Conservation (phyloP, 2,113 vertebrate genomes). For the Ceyx melanurus region DNA sequence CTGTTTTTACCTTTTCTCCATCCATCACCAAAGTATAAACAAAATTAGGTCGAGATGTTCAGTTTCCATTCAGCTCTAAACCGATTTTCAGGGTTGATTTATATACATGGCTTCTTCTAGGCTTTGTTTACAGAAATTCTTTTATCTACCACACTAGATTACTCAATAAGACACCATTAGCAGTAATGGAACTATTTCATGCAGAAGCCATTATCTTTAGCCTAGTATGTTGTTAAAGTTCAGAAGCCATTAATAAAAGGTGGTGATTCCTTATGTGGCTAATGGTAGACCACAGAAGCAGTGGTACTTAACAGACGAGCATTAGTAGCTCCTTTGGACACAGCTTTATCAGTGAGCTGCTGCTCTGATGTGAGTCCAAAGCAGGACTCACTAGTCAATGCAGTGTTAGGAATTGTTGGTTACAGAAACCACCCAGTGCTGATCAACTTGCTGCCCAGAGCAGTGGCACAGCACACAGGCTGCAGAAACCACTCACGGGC, state of each 20-base stretch:
- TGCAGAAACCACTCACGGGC: neutral
- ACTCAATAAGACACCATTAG: neutral
- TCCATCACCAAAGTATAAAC: neutral
- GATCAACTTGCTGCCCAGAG: neutral
- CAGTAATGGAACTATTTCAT: neutral
- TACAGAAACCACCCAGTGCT: neutral
- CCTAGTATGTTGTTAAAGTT: constrained; percentile 47
- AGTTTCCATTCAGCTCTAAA: neutral
- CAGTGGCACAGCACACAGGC: neutral
- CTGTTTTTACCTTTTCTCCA: neutral
- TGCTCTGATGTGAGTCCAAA: neutral
- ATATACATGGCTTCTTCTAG: neutral
- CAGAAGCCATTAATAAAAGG: constrained; percentile 60
- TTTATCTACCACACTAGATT: neutral
- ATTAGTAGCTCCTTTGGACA: neutral
- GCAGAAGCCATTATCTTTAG: constrained; percentile 33
- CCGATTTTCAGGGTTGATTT: constrained; percentile 2
- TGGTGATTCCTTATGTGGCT: constrained; percentile 26
- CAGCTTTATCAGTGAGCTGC: neutral
- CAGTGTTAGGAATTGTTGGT: neutral
- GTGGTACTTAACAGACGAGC: constrained; percentile 25
- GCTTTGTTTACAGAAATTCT: constrained; percentile 18
- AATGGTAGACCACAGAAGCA: constrained; percentile 24
- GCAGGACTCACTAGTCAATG: neutral
- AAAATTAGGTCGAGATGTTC: neutral